Evolutionary conservation across 2,888 invertebrate genomes (phyloP), one percentile per base, ranked within the genome.

Genomic region (Cataglyphis cursor): DNA sequence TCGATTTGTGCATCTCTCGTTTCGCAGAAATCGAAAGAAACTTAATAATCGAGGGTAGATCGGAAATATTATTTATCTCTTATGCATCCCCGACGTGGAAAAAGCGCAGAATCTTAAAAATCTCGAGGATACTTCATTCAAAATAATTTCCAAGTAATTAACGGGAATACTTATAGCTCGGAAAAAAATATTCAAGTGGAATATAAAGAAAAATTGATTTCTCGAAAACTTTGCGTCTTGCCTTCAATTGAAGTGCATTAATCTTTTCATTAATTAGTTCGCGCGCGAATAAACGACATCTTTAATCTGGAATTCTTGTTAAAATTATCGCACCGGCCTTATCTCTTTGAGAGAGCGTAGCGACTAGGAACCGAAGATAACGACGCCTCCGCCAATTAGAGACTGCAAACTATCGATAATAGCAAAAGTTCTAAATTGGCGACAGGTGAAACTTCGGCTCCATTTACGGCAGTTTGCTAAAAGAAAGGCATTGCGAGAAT

Each of bases 341-440:
- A 28, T 78, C 81, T 78, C 81, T 65, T 59, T 57, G 38, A 21
- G 24, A 82, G 57, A 64, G 64, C 31, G 44, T 76, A 54, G 21
- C 57, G 57, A 38, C 35, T 31, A 31, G 54, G 74, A 65, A n/a
- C 48, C 73, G 28, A 74, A 83, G 83, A 62, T 81, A 84, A 82
- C 72, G 83, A 68, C 73, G 81, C 66, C 57, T 70, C 78, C 66
- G 82, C 86, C 89, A 89, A 90, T 90, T 89, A 86, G 86, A 88
- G 87, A 81, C 83, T 90, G 75, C 78, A 64, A 88, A 86, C 87
- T 88, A 87, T 86, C 84, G 81, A 87, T 89, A 90, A 90, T 88
- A 83, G 74, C 57, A 73, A 81, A 87, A 86, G 82, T 86, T 83
- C 86, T 82, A 85, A 89, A 90, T 90, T 90, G 88, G 85, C 81